Percentiles rank a stretch among this genome's conserved stretches.
Conservation (phyloP, 2,797 vertebrate species). For the Rhincodon typus region DNA sequence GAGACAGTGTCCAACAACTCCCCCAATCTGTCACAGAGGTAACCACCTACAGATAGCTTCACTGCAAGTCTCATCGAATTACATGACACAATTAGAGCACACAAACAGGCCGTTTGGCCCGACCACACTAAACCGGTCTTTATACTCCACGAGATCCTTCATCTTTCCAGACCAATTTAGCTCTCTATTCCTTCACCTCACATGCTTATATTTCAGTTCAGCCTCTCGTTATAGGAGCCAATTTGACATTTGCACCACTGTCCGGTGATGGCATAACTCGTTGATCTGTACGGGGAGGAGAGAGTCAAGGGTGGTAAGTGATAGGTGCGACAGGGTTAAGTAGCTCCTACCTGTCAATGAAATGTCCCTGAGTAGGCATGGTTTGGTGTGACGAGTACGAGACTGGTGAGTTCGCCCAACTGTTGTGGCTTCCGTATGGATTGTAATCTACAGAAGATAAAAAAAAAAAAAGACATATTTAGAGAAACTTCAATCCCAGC, state of each 20-base stretch:
- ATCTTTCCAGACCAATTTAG: not conserved
- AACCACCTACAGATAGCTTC: not conserved
- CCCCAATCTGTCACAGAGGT: too few relatives aligned
- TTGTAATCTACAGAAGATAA: conserved; percentile 68
- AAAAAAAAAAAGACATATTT: not conserved
- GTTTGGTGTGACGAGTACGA: conserved; percentile 82
- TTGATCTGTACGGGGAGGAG: not conserved
- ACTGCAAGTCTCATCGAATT: not conserved
- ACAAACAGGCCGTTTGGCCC: not conserved
- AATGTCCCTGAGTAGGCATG: conserved; percentile 87
- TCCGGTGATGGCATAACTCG: not conserved
- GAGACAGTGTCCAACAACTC: not conserved
- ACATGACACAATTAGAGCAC: not conserved
- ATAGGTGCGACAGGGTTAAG: conserved; percentile 45
- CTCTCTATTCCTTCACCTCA: not conserved
- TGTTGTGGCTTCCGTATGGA: conserved; percentile 73
- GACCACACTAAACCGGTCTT: not conserved
- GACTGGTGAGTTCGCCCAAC: conserved; percentile 68
- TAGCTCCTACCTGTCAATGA: conserved; percentile 74
- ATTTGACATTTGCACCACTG: not conserved
- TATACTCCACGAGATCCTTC: not conserved
- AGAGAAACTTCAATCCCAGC: not conserved
- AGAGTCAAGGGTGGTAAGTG: conserved; percentile 22
- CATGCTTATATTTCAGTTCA: not conserved
- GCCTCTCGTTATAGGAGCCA: not conserved